Conservation (phyloP, 35 echinoderm and acorn worm genomes). For the Acanthaster planci region DNA sequence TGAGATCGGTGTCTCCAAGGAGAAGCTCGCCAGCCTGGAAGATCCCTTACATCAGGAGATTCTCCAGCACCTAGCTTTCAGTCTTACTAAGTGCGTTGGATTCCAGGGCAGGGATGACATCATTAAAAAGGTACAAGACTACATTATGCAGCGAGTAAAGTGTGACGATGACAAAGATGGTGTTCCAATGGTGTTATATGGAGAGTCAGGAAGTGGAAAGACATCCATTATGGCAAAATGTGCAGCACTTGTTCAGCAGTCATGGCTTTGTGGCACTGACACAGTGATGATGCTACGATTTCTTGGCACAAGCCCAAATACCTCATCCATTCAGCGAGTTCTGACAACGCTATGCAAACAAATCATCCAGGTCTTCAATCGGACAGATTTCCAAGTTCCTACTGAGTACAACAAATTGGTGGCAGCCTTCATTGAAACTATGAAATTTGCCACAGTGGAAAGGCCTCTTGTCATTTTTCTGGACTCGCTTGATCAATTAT, state of each 20-base stretch:
- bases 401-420: constrained; percentile 7
- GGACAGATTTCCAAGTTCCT: not conserved
- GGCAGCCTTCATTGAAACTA: not conserved
- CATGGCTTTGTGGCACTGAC: constrained; percentile 8
- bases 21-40: constrained; percentile 6
- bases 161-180: not conserved
- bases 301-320: constrained; percentile 71
- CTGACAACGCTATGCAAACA: constrained; percentile 67
- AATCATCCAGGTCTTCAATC: not conserved
- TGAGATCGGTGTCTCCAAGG: constrained; percentile 15
- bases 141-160: not conserved
- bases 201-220: constrained; percentile 46
- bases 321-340: constrained; percentile 63
- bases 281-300: constrained; percentile 37
- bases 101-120: constrained; percentile 45
- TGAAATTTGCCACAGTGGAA: constrained; percentile 43
- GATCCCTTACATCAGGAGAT: constrained; percentile 37
- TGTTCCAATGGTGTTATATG: constrained; percentile 30
- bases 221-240: constrained; percentile 47
- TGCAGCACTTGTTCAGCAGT: not conserved
- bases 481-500: constrained; percentile 81
- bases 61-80: constrained; percentile 43
- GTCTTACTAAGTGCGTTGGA: constrained; percentile 29
- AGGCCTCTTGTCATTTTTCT: constrained; percentile 70
- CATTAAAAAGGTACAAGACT: constrained; percentile 2